Evolutionary conservation across 2,888 invertebrate genomes (phyloP).

Genomic region (Eucriotettix oculatus): DNA sequence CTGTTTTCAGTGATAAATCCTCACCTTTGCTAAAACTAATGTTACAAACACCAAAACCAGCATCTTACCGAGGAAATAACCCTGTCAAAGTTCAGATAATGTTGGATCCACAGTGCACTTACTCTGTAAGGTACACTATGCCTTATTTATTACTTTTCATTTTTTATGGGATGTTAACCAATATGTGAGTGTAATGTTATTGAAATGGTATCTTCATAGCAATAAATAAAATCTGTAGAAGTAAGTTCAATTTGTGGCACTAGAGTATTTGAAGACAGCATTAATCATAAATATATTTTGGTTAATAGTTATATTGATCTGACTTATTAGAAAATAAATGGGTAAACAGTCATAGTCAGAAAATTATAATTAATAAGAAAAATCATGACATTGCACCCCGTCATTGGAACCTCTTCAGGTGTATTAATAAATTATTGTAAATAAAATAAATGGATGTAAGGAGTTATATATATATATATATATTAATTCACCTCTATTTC

Average conservation of each 20-base stretch:
- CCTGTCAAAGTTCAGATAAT: conserved; percentile 39
- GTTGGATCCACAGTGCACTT: conserved; percentile 56
- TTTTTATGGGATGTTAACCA: no score
- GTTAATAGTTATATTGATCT: no score
- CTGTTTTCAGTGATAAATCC: conserved; percentile 24
- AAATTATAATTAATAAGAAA: background rate
- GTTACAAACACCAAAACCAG: conserved; percentile 36
- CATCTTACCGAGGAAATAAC: conserved; percentile 23
- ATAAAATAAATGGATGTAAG: no score
- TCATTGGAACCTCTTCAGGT: background rate
- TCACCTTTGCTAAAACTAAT: conserved; percentile 39
- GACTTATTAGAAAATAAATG: background rate
- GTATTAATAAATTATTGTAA: background rate
- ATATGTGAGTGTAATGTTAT: no score
- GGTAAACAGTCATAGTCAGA: background rate
- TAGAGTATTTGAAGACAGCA: no score
- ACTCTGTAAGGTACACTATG: conserved; percentile 38
- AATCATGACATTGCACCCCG: background rate
- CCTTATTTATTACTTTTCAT: background rate
- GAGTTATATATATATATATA: no score
- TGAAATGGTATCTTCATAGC: no score
- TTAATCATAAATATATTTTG: no score
- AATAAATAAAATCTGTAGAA: no score
- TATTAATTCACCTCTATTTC: no score
- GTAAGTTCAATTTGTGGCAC: no score